Percentiles rank a stretch among this genome's conserved stretches.
Conservation (phyloP, 2,888 invertebrate species). For the Drosophila kokeensis region DNA sequence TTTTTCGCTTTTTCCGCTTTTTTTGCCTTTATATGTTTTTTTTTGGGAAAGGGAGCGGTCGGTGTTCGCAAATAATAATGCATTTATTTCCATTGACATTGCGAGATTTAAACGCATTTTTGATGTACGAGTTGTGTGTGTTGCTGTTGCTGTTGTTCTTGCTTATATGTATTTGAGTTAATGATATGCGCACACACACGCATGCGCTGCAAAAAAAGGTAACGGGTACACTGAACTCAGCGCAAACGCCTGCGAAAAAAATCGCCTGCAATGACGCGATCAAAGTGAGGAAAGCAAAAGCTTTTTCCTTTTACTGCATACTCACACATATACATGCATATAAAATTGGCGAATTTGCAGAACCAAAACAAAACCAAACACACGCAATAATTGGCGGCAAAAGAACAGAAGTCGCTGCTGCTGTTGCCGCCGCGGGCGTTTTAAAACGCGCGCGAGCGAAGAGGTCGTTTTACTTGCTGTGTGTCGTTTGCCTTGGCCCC, state of each 20-base stretch:
- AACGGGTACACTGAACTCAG: conserved; percentile 76
- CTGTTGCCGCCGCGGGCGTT: conserved; percentile 49
- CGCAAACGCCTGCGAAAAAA: conserved; percentile 36
- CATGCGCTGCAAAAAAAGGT: conserved; percentile 61
- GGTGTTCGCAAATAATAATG: conserved; percentile 59
- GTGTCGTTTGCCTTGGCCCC: conserved; percentile 73
- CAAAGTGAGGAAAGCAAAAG: conserved; percentile 57
- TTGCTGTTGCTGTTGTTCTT: conserved; percentile 54
- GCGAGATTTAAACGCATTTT: conserved; percentile 75
- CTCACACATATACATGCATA: conserved; percentile 1
- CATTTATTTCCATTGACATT: conserved; percentile 74
- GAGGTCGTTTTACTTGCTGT: conserved; percentile 37
- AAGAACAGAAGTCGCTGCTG: conserved; percentile 62
- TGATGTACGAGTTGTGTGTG: conserved; percentile 70
- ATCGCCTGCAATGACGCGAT: conserved; percentile 46
- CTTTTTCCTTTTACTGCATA: conserved; percentile 51
- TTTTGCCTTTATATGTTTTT: conserved; percentile 27
- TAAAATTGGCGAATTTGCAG: conserved; percentile 63
- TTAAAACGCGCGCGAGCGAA: conserved; percentile 26
- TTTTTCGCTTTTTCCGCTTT: conserved; percentile 6
- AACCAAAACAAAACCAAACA: conserved; percentile 75
- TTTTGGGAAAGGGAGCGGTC: conserved; percentile 74
- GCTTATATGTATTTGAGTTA: conserved; percentile 50
- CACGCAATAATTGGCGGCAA: conserved; percentile 39
- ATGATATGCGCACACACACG: conserved; percentile 39